Percentiles rank a stretch among this genome's conserved stretches.
phyloP scores from a whole-genome alignment of 2,113 vertebrate genomes.

The Dipodomys spectabilis region DNA sequence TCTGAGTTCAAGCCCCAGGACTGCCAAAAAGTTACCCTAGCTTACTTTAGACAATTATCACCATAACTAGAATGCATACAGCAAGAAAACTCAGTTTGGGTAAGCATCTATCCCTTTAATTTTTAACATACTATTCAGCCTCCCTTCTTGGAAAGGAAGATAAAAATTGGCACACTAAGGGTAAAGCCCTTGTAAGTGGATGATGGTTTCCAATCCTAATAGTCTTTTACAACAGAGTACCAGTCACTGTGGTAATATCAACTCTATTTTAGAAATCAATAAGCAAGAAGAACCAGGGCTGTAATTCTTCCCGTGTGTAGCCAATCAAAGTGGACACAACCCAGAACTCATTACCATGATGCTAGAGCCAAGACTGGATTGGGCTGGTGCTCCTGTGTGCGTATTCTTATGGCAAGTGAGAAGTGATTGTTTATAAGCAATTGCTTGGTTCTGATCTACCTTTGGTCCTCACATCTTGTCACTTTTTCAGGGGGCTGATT shows the following conservation, averaged over 20 bases:
- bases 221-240: not conserved
- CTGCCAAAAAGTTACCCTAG: not conserved
- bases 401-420: not conserved
- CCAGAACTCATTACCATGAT: rapidly evolving
- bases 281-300: not conserved
- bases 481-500: not conserved
- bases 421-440: not conserved
- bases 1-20: no score
- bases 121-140: not conserved
- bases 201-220: not conserved
- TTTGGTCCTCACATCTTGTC: not conserved
- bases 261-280: not conserved
- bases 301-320: not conserved
- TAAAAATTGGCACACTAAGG: not conserved
- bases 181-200: not conserved
- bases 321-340: not conserved
- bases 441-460: not conserved
- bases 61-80: not conserved
- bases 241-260: not conserved
- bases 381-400: not conserved
- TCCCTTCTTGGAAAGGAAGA: not conserved
- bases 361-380: not conserved
- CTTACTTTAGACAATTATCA: not conserved
- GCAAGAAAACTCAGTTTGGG: not conserved
- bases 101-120: not conserved